Conservation (phyloP, 2,113 vertebrate genomes). For the Microcebus jonahi region DNA sequence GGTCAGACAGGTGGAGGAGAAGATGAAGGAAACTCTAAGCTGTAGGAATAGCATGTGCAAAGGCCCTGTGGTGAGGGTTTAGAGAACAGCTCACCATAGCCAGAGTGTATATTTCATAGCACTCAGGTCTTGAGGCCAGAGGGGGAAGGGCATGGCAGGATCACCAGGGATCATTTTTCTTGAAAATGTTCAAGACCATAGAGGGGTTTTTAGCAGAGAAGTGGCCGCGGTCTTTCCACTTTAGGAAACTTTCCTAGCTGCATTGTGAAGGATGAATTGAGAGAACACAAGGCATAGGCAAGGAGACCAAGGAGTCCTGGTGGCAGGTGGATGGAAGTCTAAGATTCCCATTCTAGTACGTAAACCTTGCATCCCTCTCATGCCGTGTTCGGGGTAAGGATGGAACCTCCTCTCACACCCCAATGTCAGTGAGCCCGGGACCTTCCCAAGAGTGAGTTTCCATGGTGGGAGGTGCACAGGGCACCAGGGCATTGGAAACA, state of each 20-base stretch:
- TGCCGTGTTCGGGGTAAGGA: neutral
- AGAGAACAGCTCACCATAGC: neutral
- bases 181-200: neutral
- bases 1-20: neutral
- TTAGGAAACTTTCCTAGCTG: neutral
- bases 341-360: neutral
- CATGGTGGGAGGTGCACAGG: neutral
- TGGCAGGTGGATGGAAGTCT: neutral
- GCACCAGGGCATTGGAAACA: neutral
- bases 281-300: neutral
- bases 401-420: neutral
- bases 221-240: neutral
- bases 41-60: neutral
- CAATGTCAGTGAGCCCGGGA: neutral
- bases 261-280: neutral
- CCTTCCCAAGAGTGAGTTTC: neutral
- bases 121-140: neutral
- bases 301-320: neutral
- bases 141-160: neutral
- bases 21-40: neutral
- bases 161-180: neutral
- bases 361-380: neutral
- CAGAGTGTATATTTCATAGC: rapidly evolving
- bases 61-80: neutral
- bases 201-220: neutral